phyloP scores from a whole-genome alignment of 1,140 invertebrate species.

The Lasioglossum albipes region DNA sequence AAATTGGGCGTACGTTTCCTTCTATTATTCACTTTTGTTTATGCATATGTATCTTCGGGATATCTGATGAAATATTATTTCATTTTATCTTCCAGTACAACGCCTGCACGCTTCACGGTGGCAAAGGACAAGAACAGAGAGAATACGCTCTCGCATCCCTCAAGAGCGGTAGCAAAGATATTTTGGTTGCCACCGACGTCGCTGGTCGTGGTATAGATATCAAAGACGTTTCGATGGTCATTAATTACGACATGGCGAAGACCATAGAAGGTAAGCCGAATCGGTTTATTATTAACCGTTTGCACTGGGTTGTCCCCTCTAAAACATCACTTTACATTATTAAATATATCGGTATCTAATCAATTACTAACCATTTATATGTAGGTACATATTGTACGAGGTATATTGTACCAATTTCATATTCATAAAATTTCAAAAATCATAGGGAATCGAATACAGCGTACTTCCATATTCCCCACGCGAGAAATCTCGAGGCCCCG shows the following conservation, averaged over 20 bases:
- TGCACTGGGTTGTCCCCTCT: no score
- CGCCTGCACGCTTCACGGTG: constrained; percentile 98
- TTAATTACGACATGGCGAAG: constrained; percentile 99
- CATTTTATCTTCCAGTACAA: constrained; percentile 85
- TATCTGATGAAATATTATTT: not conserved
- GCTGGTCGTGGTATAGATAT: constrained; percentile 99
- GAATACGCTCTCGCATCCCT: constrained; percentile 98
- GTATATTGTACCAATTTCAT: no score
- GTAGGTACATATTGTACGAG: no score
- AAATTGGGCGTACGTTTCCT: constrained; percentile 90
- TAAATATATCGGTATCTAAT: no score
- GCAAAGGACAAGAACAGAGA: constrained; percentile 99
- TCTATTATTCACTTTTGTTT: not conserved
- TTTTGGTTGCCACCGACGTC: constrained; percentile 99
- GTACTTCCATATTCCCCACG: constrained; percentile 8
- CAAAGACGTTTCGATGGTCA: constrained; percentile 98
- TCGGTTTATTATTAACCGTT: not conserved
- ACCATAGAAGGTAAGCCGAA: constrained; percentile 90
- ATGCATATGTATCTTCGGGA: not conserved
- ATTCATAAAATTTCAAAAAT: no score
- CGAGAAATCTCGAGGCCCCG: constrained; percentile 44
- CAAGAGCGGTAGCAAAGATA: constrained; percentile 97
- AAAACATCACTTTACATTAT: no score
- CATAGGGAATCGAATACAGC: no score
- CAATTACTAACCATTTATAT: no score